Evolutionary conservation across 2,113 vertebrate species (phyloP).

Genomic region (Nematolebias whitei): DNA sequence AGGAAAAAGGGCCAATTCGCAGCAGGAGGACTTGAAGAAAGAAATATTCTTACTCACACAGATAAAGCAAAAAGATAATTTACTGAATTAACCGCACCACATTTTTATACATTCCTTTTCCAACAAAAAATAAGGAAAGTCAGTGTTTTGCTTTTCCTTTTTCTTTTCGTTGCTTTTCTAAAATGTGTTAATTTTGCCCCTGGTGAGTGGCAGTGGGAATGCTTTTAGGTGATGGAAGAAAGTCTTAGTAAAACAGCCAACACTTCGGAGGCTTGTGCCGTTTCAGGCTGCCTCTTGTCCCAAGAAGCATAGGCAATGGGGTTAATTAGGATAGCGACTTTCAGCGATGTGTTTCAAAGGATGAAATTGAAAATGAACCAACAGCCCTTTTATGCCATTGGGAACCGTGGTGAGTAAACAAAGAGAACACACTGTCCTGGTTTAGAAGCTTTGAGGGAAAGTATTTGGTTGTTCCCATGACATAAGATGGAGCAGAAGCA

Average conservation of each 20-base stretch:
- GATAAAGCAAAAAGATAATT: conserved; percentile 26
- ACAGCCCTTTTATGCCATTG: conserved; percentile 57
- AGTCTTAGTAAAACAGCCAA: conserved; percentile 62
- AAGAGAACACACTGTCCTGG: conserved; percentile 63
- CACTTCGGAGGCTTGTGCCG: conserved; percentile 48
- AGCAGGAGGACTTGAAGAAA: conserved; percentile 19
- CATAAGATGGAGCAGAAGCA: conserved; percentile 49
- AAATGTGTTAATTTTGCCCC: conserved; percentile 9
- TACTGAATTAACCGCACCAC: conserved; percentile 21
- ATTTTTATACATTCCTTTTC: conserved; percentile 9
- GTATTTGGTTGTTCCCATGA: conserved; percentile 46
- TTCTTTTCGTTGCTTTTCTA: conserved; percentile 2
- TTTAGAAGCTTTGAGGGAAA: conserved; percentile 55
- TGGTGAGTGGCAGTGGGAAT: conserved; percentile 3
- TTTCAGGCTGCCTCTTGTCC: conserved; percentile 56
- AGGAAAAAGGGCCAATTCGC: conserved; percentile 31
- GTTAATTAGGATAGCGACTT: conserved; percentile 76
- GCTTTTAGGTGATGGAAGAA: conserved; percentile 52
- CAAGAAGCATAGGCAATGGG: conserved; percentile 73
- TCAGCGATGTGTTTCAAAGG: conserved; percentile 77
- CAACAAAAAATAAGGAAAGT: not conserved
- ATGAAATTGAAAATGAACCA: conserved; percentile 75
- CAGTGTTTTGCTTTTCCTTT: conserved; percentile 5
- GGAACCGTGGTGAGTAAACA: conserved; percentile 65
- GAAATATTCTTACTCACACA: conserved; percentile 10